Base-by-base conservation (phyloP, 2,888 invertebrate genomes). In the Pristionchus japonicus region DNA sequence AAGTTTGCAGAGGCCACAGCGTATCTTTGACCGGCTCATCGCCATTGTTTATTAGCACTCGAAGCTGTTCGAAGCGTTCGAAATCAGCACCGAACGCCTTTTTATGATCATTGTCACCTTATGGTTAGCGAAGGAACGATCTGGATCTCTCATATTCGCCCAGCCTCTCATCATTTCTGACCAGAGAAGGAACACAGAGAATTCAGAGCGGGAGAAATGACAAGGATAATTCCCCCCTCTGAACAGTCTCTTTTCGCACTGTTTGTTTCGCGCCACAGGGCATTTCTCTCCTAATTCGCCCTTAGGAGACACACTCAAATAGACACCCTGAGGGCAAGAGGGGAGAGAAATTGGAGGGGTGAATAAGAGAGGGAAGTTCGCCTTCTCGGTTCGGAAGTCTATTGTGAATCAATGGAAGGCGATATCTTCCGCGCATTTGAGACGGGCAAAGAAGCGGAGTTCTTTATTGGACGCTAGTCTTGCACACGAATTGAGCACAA, bases 231-330 rank as follows among this genome's bases (percentile, higher is more conserved):
- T 77, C 43, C 77, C 43, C 77, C 4, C 77, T 17, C 74, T 77
- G 77, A 77, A 77, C 77, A 77, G 77, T 77, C 77, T 47, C 77
- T 77, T 77, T 77, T 77, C 43, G 37, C 70, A n/a, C 27, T 77
- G 77, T 77, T 77, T 77, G 77, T 77, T n/a, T 70, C 70, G 20
- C 61, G 77, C 47, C 77, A 27, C 77, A 77, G 47, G 77, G 77
- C 77, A 77, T 43, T 40, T 43, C 43, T 27, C 70, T 67, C n/a
- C 77, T 77, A 77, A 77, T 77, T 77, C 77, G 77, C 11, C 74
- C 20, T 23, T 64, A 27, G 37, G 82, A 61, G 20, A 34, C n/a
- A 43, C 34, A 67, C 43, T 40, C 43, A 52, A 64, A 64, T 49
- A 85, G 83, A 83, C 20, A 83, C 37, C 17, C n/a, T 11, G 80